Evolutionary conservation across 2,797 vertebrate genomes (phyloP), one percentile per base, ranked within the genome.

Genomic region (Tenualosa ilisha): DNA sequence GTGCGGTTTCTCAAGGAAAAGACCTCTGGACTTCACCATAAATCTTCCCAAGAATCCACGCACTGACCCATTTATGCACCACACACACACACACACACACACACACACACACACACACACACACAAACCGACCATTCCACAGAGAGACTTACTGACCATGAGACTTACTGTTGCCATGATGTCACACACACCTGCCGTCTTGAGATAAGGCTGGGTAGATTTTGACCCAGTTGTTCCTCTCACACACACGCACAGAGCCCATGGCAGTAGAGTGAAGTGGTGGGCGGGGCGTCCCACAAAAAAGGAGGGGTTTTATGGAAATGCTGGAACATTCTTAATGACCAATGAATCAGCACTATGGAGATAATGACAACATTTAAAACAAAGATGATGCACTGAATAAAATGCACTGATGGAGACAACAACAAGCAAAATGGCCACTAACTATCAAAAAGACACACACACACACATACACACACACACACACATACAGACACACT

Each of bases 81-180:
- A 84, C 59, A 83, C 72, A 82, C 63, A 86, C 82, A 54, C 56
- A 59, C 72, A 65, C 72, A 85, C 59, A 83, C 56, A 86, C 79
- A 65, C 54, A 24, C 82, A 86, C 81, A 75, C 4, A 53, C 82
- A 86, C 81, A 75, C 4, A 53, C 51, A 53, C 51, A 53, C 72
- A 86, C 79, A 53, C 51, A 53, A 11, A 13, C 3, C 24, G 2
- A 9, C 63, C 26, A 31, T 68, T 68, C 11, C 7, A 65, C 24
- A 37, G 63, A 24, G 51, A 46, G 46, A 46, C 4, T 46, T 46
- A 46, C 4, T 46, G 46, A 7, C 22, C 31, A 2, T 31, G 31
- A 31, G 8, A 51, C 26, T 46, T 40, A 31, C 37, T 15, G 17
- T 75, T 20, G 17, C 3, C 13, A 31, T 75, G 31, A 75, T 3